Base-by-base conservation (phyloP, 2,888 invertebrate genomes). In the Lithodes maja region DNA sequence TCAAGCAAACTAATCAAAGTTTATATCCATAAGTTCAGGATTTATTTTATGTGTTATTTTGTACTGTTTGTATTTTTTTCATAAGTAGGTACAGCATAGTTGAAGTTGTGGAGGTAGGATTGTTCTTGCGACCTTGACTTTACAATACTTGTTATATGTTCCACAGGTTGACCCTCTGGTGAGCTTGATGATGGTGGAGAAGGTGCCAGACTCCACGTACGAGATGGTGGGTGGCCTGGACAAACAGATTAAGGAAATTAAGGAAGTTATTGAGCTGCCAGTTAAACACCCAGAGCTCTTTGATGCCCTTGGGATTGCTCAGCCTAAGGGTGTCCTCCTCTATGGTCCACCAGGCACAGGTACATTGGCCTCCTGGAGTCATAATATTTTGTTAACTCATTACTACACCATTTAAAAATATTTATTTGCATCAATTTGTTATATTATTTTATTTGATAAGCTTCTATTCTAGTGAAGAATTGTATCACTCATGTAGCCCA, bases 181-280 rank as follows among this genome's bases (percentile, higher is more conserved):
- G 0, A 99, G 99, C 0, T 96, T 99, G 91, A 99, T 99, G 99
- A 99, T 99, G 99, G 99, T 99, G 0, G 99, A 99, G 94, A 99
- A 99, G 94, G 99, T 99, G 1, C 99, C 99, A 0, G 99, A 99
- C 94, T 99, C 99, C 0, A 99, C 99, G 0, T 99, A 99, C 93
- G 99, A 99, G 95, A 99, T 99, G 99, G 99, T 99, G 50, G 99
- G 99, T 92, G 99, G 99, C 87, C 95, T 99, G 92, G 99, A 99
- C 93, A 99, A 99, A 93, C 99, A 99, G 94, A 99, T 99, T 86
- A 99, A 99, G 94, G 99, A 99, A 94, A 99, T 99, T 92, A 99
- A 99, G 94, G 99, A 99, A 94, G 99, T 99, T 0, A 99, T 99
- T 93, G 99, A 99, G 94, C 95, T 99, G 92, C 99, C 99, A 0